Conservation (phyloP, 1,140 invertebrate species). For the Bombus balteatus region DNA sequence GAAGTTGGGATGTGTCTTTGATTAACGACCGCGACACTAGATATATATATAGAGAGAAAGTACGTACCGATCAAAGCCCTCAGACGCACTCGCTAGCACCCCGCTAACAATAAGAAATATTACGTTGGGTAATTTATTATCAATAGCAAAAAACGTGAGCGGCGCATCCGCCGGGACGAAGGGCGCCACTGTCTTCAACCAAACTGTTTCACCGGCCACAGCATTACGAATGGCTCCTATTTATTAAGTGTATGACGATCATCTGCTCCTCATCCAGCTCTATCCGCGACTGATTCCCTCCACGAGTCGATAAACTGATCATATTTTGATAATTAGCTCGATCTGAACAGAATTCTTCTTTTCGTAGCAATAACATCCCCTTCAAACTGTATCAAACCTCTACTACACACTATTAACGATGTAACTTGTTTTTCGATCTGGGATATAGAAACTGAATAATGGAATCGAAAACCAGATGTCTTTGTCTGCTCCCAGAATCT, state of each 20-base stretch:
- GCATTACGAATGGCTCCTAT: constrained; percentile 77
- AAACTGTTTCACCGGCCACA: constrained; percentile 68
- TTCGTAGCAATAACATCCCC: background rate
- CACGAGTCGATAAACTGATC: background rate
- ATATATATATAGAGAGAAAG: constrained; percentile 67
- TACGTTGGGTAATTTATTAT: constrained; percentile 81
- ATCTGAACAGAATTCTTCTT: background rate
- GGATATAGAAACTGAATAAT: no score
- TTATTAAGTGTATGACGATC: constrained; percentile 76
- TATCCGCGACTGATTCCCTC: constrained; percentile 13
- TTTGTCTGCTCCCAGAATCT: no score
- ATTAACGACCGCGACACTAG: constrained; percentile 79
- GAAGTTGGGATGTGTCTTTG: constrained; percentile 74
- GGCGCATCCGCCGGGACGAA: constrained; percentile 67
- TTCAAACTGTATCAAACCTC: background rate
- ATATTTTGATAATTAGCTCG: background rate
- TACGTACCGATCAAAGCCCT: constrained; percentile 78
- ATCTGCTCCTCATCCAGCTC: background rate
- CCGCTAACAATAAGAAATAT: constrained; percentile 81
- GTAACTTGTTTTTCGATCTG: no score
- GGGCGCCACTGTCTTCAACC: constrained; percentile 55
- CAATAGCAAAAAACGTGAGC: constrained; percentile 77
- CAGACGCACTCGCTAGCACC: constrained; percentile 77
- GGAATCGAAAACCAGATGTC: no score
- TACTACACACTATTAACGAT: no score